Evolutionary conservation across 2,113 vertebrate genomes (phyloP).

Genomic region (Neomonachus schauinslandi): DNA sequence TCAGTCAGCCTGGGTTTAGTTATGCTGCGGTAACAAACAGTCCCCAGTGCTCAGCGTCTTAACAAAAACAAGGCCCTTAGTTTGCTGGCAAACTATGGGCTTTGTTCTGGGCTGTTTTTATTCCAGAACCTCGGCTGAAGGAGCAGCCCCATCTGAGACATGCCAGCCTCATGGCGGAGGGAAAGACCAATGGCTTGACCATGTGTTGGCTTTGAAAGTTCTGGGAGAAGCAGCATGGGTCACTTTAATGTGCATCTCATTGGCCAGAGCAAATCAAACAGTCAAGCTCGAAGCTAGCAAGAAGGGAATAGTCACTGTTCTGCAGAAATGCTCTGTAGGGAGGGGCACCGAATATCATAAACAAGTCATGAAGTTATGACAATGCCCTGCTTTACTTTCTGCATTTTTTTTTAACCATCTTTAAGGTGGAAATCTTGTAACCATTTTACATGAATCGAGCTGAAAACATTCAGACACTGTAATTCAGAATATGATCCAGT

Average conservation of each 20-base stretch:
- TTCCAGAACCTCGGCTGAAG: background rate
- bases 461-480: background rate
- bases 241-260: background rate
- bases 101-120: background rate
- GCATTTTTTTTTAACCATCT: background rate
- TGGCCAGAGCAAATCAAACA: background rate
- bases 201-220: background rate
- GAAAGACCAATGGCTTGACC: background rate
- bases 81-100: background rate
- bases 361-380: background rate
- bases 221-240: background rate
- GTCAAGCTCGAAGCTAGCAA: background rate
- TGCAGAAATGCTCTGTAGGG: background rate
- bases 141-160: background rate
- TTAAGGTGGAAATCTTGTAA: background rate
- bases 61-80: background rate
- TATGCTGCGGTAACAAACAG: background rate
- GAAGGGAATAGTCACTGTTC: background rate
- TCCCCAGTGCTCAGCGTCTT: background rate
- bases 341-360: too few relatives aligned
- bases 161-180: background rate
- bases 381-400: background rate
- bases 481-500: background rate
- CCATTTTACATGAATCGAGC: background rate
- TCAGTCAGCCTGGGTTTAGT: background rate